Evolutionary conservation across 2,797 vertebrate genomes (phyloP), one percentile per base, ranked within the genome.

Genomic region (Trachurus trachurus): DNA sequence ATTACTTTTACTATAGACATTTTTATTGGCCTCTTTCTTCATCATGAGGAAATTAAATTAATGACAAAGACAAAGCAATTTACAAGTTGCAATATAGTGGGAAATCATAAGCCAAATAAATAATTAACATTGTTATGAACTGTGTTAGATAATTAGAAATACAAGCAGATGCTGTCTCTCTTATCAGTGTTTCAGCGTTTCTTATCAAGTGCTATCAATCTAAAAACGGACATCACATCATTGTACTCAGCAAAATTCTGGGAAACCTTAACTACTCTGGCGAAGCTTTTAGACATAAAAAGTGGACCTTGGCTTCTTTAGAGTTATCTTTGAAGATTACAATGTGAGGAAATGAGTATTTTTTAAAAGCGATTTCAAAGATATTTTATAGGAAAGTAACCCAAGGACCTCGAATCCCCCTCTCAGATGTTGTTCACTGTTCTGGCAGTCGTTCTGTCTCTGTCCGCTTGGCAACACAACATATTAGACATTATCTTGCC

Each of bases 11-110:
- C 73, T 63, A 71, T 22, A 31, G 66, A 70, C 13, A 34, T 68
- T 74, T 71, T 22, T 71, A 67, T 58, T 65, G 56, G 39, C 39
- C 26, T 65, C 17, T 49, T 5, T 66, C 49, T 31, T 81, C 56
- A 58, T 70, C 60, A 60, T 21, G 47, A 22, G 3, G 52, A 57
- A 53, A 54, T 15, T 1, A 53, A 45, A 71, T 76, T 2, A 75
- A 72, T 2, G 3, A 54, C 9, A 9, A 11, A 60, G 7, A 50
- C 19, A 19, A 21, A 67, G 13, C 56, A 49, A 45, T 65, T 40
- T 42, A 61, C n/a, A 64, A 74, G 58, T 21, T 17, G 37, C 15
- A 12, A 1, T 66, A 9, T 17, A 49, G 7, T 26, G 19, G 40
- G 0, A 42, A 80, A 49, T 66, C 19, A 31, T 29, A 19, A 45